Base-by-base conservation (phyloP, 2,888 invertebrate genomes). In the Thalpophila matura region DNA sequence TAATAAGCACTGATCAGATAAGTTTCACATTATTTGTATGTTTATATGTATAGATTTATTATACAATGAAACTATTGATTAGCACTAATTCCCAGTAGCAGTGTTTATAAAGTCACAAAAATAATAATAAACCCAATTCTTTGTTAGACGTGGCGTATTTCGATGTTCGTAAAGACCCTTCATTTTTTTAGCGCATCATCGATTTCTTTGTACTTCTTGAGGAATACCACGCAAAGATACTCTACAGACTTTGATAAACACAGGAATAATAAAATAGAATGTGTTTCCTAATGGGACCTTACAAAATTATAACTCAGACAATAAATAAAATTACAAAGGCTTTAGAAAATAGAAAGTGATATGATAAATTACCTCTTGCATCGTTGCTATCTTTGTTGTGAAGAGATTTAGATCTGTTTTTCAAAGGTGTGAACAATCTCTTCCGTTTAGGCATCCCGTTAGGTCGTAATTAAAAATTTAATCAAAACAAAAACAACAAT, bases 371-470 rank as follows among this genome's bases (percentile, higher is more conserved):
- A 79, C 78, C 80, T 77, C 29, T 70, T 42, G 53, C 65, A 61
- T 65, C 40, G 47, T 62, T 74, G 72, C 72, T 54, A 56, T 86
- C 69, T 64, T 61, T 61, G 74, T 79, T 69, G 24, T 46, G 27
- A 43, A 50, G 50, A 42, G 56, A 46, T 77, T 86, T 90, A 18
- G 49, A 24, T 83, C 84, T 91, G 70, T 82, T 86, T 81, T 87
- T 93, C 62, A 81, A 74, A 7, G 91, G 91, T 3, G 92, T 92
- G 54, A 91, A 87, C 55, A 93, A 80, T 80, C 94, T 87, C 65
- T 87, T 86, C 38, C 94, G 86, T 86, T 91, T 94, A 24, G 91
- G 92, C 94, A 94, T 94, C 62, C 20, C 83, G 45, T 18, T 40
- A 42, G 31, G 14, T 35, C 14, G 7, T 22, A 62, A 54, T 62